Evolutionary conservation across 1,140 invertebrate species (phyloP), one percentile per base, ranked within the genome.

Genomic region (Drosophila busckii): DNA sequence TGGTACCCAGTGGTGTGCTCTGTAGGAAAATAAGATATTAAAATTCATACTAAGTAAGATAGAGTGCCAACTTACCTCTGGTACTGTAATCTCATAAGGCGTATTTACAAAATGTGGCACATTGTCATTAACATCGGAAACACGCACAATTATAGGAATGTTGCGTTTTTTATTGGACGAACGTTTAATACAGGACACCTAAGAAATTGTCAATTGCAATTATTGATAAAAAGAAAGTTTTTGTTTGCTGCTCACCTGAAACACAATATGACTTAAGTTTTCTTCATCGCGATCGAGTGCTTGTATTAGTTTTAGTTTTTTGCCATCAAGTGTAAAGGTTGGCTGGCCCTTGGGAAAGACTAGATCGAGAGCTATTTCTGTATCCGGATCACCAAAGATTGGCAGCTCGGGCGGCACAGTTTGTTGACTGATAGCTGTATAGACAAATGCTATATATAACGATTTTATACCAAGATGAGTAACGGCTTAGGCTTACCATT

Each of bases 111-210:
- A 96, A 67, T 91, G 90, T 12, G 94, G 94, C 19, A 92, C 91
- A 88, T 97, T 97, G 87, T 97, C 95, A 83, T 97, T 97, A 75
- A 96, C 92, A 88, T 96, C 95, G n/a, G 93, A 94, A 45, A 96
- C 92, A 86, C 95, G 90, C 29, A 96, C 94, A 75, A 97, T 95
- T 40, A 97, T 92, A 28, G 95, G 95, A 84, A 96, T 95, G 16
- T 92, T 94, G 50, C 93, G 90, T 71, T 92, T 91, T 83, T 93
- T 94, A 76, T 92, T 92, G 5, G 93, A 93, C 15, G 91, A 89
- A 88, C 91, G 92, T 32, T 95, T 91, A 38, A 93, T 93, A 87
- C 95, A 96, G 29, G 92, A 92, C 61, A 96, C 87, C 94, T 95
- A 58, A 64, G 66, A 63, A 55, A 56, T 46, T 9, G 23, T 19